Conservation (phyloP, 2,113 vertebrate species). For the Todiramphus saurophagus region DNA sequence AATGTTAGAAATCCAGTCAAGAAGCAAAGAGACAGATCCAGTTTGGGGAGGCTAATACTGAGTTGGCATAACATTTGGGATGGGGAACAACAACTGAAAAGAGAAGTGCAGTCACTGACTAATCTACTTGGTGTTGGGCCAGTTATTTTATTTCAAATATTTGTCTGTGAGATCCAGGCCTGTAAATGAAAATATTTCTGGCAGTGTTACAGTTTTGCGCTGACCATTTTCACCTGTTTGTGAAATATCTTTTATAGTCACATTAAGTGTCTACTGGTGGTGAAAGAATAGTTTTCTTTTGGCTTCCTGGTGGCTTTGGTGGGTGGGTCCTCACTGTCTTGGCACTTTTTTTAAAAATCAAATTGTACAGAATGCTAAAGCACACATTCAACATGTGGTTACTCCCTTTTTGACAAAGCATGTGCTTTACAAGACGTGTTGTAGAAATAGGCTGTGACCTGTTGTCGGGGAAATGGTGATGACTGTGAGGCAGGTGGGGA, state of each 20-base stretch:
- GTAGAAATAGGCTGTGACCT: neutral
- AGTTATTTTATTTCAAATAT: constrained; percentile 60
- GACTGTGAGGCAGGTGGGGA: neutral
- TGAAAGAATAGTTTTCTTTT: neutral
- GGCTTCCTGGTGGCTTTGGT: neutral
- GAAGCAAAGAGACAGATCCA: neutral
- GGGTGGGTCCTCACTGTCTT: neutral
- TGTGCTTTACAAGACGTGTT: fast-evolving
- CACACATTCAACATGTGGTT: fast-evolving
- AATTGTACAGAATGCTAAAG: neutral
- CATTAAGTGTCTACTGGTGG: neutral
- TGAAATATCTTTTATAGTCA: neutral
- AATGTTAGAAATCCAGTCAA: neutral
- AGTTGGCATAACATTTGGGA: neutral
- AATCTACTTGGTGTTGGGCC: constrained; percentile 8
- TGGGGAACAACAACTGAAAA: neutral
- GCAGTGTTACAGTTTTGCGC: neutral
- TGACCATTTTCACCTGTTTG: neutral
- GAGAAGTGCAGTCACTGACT: neutral
- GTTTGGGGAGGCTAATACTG: neutral
- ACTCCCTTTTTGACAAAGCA: neutral
- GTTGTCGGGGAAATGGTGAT: neutral
- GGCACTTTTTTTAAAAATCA: neutral
- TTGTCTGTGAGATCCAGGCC: constrained; percentile 31
- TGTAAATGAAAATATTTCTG: neutral